phyloP scores from a whole-genome alignment of 2,888 invertebrate species.

The Microdon myrmicae region DNA sequence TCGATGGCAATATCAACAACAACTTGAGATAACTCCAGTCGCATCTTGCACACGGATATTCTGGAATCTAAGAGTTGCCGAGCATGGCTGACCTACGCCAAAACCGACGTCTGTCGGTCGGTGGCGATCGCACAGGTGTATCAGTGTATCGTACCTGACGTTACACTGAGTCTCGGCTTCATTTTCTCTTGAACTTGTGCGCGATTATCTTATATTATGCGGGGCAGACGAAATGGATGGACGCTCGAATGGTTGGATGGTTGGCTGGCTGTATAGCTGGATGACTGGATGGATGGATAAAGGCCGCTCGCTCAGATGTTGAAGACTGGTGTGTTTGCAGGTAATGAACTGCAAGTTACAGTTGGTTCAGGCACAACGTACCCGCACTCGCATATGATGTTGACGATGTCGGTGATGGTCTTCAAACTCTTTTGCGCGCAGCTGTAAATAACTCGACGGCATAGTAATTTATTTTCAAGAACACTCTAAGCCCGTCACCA shows the following conservation, averaged over 20 bases:
- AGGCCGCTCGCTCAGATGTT: conserved; percentile 55
- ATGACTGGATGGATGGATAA: conserved; percentile 55
- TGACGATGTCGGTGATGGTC: conserved; percentile 42
- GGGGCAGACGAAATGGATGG: conserved; percentile 37
- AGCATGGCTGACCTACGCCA: conserved; percentile 42
- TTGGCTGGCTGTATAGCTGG: conserved; percentile 13
- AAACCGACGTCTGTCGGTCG: conserved; percentile 5
- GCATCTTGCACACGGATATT: conserved; percentile 35
- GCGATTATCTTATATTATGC: conserved; percentile 51
- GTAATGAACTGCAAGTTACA: conserved; percentile 48
- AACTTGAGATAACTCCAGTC: conserved; percentile 37
- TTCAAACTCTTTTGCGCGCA: conserved; percentile 43
- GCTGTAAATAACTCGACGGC: conserved; percentile 52
- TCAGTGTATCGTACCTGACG: too few species aligned
- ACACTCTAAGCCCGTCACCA: conserved; percentile 22
- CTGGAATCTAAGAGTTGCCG: conserved; percentile 14
- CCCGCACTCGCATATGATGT: conserved; percentile 40
- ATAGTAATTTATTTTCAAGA: conserved; percentile 53
- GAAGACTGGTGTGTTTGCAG: conserved; percentile 54
- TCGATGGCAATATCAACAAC: conserved; percentile 11
- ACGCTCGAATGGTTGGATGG: conserved; percentile 35
- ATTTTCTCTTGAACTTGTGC: conserved; percentile 52
- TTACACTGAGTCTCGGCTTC: conserved; percentile 24
- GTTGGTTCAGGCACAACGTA: conserved; percentile 21
- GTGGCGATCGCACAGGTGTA: conserved; percentile 47